Evolutionary conservation across 2,113 vertebrate species (phyloP).

Genomic region (Podocnemis expansa): DNA sequence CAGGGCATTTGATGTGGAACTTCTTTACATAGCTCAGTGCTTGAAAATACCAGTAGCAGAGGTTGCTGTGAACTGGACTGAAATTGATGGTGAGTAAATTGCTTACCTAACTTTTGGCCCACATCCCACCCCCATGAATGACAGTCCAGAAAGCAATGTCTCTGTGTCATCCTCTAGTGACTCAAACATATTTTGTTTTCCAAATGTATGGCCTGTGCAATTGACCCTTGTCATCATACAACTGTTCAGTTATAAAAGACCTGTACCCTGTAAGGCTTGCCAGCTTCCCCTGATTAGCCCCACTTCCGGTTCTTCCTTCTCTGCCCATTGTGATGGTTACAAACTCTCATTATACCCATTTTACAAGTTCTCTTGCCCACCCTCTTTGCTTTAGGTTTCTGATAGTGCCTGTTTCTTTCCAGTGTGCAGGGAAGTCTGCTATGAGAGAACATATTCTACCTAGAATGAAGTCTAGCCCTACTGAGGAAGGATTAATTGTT

Average conservation of each 20-base stretch:
- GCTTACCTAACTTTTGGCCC: not conserved
- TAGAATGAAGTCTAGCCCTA: not conserved
- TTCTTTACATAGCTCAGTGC: constrained; percentile 92
- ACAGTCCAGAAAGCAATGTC: not conserved
- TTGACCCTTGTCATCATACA: not conserved
- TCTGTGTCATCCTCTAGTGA: fast-evolving
- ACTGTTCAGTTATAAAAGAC: not conserved
- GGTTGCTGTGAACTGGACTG: constrained; percentile 98
- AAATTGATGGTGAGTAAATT: constrained; percentile 91
- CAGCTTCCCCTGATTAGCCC: not conserved
- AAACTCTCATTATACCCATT: not conserved
- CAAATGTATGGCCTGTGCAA: not conserved
- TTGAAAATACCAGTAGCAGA: constrained; percentile 93
- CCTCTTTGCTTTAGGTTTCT: not conserved
- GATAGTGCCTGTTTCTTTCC: not conserved
- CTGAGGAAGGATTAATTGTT: not conserved
- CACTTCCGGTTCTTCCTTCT: not conserved
- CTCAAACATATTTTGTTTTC: not conserved
- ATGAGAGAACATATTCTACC: not conserved
- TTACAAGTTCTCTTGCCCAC: not conserved
- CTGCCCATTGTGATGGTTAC: not conserved
- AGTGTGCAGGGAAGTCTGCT: not conserved
- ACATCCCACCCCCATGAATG: not conserved
- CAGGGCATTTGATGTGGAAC: constrained; percentile 98
- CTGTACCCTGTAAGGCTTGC: not conserved